phyloP scores from a whole-genome alignment of 2,888 invertebrate genomes.

The Coleophora deauratella region DNA sequence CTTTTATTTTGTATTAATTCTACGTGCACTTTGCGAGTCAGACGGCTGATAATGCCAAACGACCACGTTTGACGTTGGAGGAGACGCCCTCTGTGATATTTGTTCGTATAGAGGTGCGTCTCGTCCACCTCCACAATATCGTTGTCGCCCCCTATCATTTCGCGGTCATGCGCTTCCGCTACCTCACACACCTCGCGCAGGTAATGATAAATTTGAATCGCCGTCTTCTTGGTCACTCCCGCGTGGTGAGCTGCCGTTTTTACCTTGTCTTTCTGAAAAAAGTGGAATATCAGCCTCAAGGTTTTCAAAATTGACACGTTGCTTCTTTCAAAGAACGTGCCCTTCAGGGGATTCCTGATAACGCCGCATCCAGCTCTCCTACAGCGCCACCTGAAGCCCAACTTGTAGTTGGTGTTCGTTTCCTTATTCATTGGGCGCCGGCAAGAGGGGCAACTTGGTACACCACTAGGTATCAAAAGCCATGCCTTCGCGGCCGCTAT shows the following conservation, averaged over 20 bases:
- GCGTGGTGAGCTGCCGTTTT: neutral
- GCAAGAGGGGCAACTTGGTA: too few relatives aligned
- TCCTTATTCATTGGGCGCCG: too few relatives aligned
- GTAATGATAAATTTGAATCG: too few relatives aligned
- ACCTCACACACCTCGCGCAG: too few relatives aligned
- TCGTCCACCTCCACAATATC: slow-evolving; percentile 10
- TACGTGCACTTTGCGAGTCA: neutral
- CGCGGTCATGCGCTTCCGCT: slow-evolving; percentile 9
- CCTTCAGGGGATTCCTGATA: too few relatives aligned
- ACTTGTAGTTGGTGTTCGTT: neutral
- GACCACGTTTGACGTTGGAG: too few relatives aligned
- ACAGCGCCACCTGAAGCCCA: neutral
- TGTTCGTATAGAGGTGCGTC: too few relatives aligned
- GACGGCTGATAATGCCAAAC: too few relatives aligned
- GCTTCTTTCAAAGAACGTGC: neutral
- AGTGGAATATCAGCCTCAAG: slow-evolving; percentile 4
- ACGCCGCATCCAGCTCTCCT: neutral
- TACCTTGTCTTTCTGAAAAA: neutral
- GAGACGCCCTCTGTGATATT: too few relatives aligned
- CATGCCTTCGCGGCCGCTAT: neutral
- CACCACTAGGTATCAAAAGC: too few relatives aligned
- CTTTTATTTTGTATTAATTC: slow-evolving; percentile 4
- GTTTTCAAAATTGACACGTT: neutral
- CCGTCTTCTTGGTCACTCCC: slow-evolving; percentile 1
- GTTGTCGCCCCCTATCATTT: slow-evolving; percentile 5